phyloP scores from a whole-genome alignment of 1,140 invertebrate genomes.

The Lucilia sericata region DNA sequence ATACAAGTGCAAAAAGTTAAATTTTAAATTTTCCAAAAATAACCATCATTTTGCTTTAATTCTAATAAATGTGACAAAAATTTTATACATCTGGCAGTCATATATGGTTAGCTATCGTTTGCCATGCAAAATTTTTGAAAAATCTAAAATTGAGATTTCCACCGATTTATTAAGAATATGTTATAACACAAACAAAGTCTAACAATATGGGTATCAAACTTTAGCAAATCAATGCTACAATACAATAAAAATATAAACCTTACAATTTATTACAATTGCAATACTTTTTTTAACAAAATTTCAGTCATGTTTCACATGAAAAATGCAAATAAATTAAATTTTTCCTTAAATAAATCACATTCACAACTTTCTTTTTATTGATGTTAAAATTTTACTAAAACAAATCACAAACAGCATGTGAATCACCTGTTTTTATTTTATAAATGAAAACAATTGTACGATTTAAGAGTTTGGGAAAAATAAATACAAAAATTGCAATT shows the following conservation, averaged over 20 bases:
- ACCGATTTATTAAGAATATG: constrained; percentile 18
- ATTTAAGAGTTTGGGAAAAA: neutral
- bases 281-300: neutral
- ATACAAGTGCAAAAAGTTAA: too few species aligned
- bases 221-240: neutral
- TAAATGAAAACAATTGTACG: neutral
- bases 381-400: neutral
- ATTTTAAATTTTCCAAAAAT: too few species aligned
- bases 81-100: too few species aligned
- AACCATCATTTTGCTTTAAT: too few species aligned
- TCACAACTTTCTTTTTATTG: neutral
- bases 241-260: neutral
- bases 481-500: neutral
- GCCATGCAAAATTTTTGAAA: neutral
- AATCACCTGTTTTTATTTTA: neutral
- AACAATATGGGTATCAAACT: neutral
- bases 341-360: neutral
- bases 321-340: too few species aligned
- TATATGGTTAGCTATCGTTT: neutral
- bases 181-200: neutral
- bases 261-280: neutral
- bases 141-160: neutral
- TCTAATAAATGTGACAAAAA: too few species aligned
- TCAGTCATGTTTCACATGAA: too few species aligned
- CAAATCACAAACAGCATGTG: neutral